Percentiles rank a stretch among this genome's conserved stretches.
Conservation (phyloP, 2,797 vertebrate genomes). For the Monodelphis domestica region DNA sequence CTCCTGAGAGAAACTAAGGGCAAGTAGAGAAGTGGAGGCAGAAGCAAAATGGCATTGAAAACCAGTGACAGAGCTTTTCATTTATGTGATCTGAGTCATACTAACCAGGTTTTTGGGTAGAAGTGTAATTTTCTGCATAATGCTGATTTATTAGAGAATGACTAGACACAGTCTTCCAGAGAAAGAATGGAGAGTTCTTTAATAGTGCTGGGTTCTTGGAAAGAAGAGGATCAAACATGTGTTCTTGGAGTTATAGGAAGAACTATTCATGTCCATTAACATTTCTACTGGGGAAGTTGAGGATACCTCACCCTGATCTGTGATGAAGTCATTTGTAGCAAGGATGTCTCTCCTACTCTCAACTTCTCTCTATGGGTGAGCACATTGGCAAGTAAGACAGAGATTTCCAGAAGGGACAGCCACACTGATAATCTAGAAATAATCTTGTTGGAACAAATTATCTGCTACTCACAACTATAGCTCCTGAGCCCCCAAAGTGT, state of each 20-base stretch:
- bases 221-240: neutral
- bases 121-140: neutral
- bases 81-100: neutral
- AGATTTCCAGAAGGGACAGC: neutral
- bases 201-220: neutral
- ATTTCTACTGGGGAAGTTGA: neutral
- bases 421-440: neutral
- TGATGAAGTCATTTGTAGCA: neutral
- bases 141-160: neutral
- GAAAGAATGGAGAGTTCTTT: neutral
- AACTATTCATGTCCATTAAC: neutral
- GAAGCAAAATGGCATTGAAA: neutral
- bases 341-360: too few species aligned
- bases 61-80: neutral
- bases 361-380: neutral
- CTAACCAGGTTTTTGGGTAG: neutral
- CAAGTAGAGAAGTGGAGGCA: neutral
- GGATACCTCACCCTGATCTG: neutral
- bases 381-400: neutral
- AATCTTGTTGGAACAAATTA: too few species aligned
- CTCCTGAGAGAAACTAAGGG: neutral
- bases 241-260: neutral
- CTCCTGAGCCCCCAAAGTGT: too few species aligned
- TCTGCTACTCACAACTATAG: too few species aligned
- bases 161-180: neutral